Percentiles rank a stretch among this genome's conserved stretches.
Conservation (phyloP, 2,797 vertebrate genomes). For the Parotocinclus haroldoi region DNA sequence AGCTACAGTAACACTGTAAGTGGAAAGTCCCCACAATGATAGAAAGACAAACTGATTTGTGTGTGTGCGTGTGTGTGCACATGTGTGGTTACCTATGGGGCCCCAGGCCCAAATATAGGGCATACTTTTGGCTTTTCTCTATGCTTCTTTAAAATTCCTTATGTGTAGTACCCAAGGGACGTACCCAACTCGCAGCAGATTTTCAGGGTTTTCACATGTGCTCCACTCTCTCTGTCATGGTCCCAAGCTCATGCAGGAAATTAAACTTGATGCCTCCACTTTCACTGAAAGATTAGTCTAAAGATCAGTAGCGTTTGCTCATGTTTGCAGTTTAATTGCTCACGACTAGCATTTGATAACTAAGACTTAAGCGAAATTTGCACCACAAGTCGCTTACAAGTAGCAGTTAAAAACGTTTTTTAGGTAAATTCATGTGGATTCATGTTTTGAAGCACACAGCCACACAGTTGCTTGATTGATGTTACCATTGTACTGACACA, state of each 20-base stretch:
- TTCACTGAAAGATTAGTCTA: constrained; percentile 33
- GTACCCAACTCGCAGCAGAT: neutral
- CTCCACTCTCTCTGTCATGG: constrained; percentile 30
- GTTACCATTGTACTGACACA: no score
- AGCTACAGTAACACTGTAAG: no score
- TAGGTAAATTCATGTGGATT: no score
- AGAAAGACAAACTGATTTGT: no score
- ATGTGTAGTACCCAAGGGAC: constrained; percentile 10
- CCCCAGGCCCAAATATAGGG: constrained; percentile 22
- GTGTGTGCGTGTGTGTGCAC: no score
- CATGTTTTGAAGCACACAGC: no score
- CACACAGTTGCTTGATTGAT: no score
- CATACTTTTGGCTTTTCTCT: constrained; percentile 2
- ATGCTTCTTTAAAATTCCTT: constrained; percentile 29
- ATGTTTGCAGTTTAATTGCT: constrained; percentile 5
- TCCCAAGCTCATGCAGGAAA: constrained; percentile 47
- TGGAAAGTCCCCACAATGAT: no score
- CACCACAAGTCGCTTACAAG: neutral
- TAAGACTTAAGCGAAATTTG: constrained; percentile 3
- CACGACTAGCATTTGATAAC: constrained; percentile 20
- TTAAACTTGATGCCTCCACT: constrained; percentile 46
- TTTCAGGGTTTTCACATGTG: constrained; percentile 16
- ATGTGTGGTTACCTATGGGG: constrained; percentile 18
- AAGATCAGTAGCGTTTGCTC: constrained; percentile 15
- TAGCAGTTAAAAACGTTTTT: neutral